Conservation (phyloP, 2,113 vertebrate genomes). For the Ptyas mucosa region DNA sequence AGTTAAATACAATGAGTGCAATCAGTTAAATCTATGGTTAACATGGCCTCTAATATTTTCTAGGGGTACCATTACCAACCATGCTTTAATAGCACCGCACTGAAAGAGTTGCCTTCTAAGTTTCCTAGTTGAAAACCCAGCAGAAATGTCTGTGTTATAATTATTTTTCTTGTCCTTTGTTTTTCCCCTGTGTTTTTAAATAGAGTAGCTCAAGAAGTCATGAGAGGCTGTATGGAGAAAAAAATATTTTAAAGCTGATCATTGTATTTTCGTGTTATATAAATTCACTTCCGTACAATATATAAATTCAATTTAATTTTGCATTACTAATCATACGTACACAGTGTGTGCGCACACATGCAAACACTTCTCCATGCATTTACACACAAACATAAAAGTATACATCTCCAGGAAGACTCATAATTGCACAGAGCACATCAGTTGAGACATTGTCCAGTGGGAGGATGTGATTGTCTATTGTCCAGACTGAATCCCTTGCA, state of each 20-base stretch:
- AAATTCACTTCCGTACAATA: not conserved
- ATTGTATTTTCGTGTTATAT: not conserved
- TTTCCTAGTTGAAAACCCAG: not conserved
- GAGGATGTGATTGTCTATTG: not conserved
- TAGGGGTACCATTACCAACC: not conserved
- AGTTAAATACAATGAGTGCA: not conserved
- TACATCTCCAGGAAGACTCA: not conserved
- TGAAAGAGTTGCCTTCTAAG: not conserved
- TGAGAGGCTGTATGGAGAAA: not conserved
- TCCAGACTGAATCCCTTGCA: not conserved
- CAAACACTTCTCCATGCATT: not conserved
- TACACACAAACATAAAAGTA: not conserved
- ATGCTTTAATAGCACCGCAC: not conserved
- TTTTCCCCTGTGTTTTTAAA: not conserved
- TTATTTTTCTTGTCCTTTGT: not conserved
- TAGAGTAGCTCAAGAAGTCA: not conserved
- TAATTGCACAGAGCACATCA: not conserved
- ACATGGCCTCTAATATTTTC: not conserved
- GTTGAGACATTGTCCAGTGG: not conserved
- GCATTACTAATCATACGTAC: not conserved
- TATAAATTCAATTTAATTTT: not conserved
- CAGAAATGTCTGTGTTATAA: not conserved
- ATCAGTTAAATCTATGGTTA: not conserved
- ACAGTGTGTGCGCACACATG: not conserved
- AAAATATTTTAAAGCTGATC: not conserved